Conservation (phyloP, 2,888 invertebrate genomes). For the Lepidocyrtoides sp. region DNA sequence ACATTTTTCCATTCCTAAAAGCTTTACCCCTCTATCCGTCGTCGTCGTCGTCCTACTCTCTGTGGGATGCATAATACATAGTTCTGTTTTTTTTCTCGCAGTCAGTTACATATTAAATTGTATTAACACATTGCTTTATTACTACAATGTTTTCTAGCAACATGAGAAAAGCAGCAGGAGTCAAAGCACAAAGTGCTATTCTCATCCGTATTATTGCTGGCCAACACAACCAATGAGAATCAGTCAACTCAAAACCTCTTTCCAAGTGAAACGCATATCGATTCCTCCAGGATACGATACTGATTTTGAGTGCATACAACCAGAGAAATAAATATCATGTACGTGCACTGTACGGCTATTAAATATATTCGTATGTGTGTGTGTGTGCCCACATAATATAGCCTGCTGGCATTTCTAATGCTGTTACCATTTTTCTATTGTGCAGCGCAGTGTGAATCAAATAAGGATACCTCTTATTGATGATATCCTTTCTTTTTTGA, state of each 20-base stretch:
- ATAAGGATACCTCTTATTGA: conserved; percentile 45
- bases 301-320: background rate
- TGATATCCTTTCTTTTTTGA: conserved; percentile 40
- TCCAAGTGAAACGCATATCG: conserved; percentile 77
- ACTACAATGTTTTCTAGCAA: conserved; percentile 66
- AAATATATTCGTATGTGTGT: conserved; percentile 11
- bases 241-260: conserved; percentile 78
- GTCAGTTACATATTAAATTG: conserved; percentile 33
- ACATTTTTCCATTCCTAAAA: conserved; percentile 6
- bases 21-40: background rate
- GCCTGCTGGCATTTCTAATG: background rate
- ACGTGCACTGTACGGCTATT: too few species aligned
- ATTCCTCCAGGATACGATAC: conserved; percentile 64
- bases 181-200: conserved; percentile 51
- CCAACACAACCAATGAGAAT: conserved; percentile 64
- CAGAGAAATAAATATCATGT: too few species aligned
- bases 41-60: too few species aligned
- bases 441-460: conserved; percentile 7
- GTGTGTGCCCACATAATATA: background rate
- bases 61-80: background rate
- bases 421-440: conserved; percentile 15
- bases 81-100: background rate
- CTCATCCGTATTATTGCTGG: conserved; percentile 69
- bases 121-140: conserved; percentile 44
- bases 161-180: conserved; percentile 52